Evolutionary conservation across 1,140 invertebrate genomes (phyloP), one percentile per base, ranked within the genome.

Genomic region (Thalassaphorura encarpata): DNA sequence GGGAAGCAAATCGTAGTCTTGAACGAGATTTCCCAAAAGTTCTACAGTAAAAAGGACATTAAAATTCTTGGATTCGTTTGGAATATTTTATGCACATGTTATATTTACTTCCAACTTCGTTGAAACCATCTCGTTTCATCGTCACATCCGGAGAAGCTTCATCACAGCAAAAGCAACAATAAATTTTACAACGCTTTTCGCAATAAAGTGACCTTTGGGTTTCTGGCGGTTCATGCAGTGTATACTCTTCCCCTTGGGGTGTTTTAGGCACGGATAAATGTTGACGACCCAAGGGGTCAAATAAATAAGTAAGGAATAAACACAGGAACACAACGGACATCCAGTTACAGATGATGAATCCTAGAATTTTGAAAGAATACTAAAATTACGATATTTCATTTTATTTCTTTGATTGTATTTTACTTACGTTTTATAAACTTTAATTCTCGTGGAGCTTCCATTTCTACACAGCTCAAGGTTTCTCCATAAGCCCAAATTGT

Each of bases 1-100:
- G 0, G 88, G 83, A 1, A 93, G 88, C 21, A 92, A 72, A 72
- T 93, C 86, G 0, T 85, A 82, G 58, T 84, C 85, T 67, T 87
- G 76, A 69, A 88, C 87, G 60, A 87, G 75, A 2, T 80, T 78
- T 65, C 79, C 83, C 58, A 87, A 72, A 11, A 87, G 69, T 66
- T 78, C 82, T 84, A n/a, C n/a, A n/a, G 69, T 56, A 50, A 57
- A 40, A 56, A 47, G 26, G 48, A 58, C 26, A 31, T 33, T 24
- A 33, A 36, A 27, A 45, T 18, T n/a, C 36, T 53, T 16, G 31
- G 1, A 41, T 39, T 15, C 29, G 5, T 11, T 18, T 39, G 41
- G 19, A 47, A 41, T 29, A 24, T 42, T 47, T n/a, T 45, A 36
- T 40, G 51, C 16, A 57, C 16, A 16, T 23, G 33, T 39, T 31